Evolutionary conservation across 2,888 invertebrate genomes (phyloP).

Genomic region (Tipula vernalis): DNA sequence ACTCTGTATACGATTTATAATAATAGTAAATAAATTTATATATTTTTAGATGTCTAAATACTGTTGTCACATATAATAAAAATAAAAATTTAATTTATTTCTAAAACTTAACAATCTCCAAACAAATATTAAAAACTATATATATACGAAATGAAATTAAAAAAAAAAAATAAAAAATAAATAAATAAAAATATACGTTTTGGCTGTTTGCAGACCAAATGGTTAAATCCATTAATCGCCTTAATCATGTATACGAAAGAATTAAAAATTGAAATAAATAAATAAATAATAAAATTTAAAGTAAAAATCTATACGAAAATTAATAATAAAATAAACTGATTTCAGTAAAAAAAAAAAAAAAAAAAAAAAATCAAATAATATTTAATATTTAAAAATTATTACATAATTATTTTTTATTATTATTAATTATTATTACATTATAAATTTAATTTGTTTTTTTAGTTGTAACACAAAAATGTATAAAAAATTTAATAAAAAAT

Average conservation of each 20-base stretch:
- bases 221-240: constrained; percentile 22
- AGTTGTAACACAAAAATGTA: background rate
- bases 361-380: background rate
- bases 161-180: background rate
- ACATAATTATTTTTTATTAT: background rate
- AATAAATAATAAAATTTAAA: constrained; percentile 11
- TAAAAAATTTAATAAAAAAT: background rate
- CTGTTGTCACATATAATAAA: background rate
- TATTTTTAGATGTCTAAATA: constrained; percentile 9
- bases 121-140: background rate
- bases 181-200: constrained; percentile 12
- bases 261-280: constrained; percentile 16
- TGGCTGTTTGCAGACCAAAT: constrained; percentile 14
- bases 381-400: constrained; percentile 6
- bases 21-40: constrained; percentile 6
- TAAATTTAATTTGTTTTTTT: background rate
- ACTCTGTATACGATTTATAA: constrained; percentile 8
- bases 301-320: background rate
- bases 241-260: constrained; percentile 25
- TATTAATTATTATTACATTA: background rate
- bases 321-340: background rate
- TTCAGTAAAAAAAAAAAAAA: background rate
- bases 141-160: constrained; percentile 12
- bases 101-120: background rate
- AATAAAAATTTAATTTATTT: background rate